Base-by-base conservation (phyloP, 2,888 invertebrate genomes). In the Kuschelorhynchus macadamiae region DNA sequence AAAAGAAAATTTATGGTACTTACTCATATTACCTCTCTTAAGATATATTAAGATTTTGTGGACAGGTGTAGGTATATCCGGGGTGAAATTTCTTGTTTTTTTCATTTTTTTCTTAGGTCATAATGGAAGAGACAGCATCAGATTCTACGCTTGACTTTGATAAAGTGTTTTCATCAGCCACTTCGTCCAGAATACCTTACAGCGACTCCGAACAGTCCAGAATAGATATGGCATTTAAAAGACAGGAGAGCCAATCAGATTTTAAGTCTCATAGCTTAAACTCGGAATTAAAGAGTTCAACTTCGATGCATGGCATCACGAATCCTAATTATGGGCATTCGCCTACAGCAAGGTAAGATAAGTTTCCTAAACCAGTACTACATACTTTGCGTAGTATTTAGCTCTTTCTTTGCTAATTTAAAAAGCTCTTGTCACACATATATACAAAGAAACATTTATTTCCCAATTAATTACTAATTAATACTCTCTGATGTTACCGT, bases 301-400 rank as follows among this genome's bases (percentile, higher is more conserved):
- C 70, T n/a, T 79, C 80, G 2, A 70, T 82, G 75, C 81, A 83
- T 59, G 83, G 83, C n/a, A 84, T 84, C 59, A 81, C 81, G 0
- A 84, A 84, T 72, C 83, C 83, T 0, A 84, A 84, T 71, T 84
- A 84, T 64, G 80, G 81, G 1, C 78, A 78, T 57, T 81, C 77
- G 20, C 80, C 81, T 0, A 77, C 79, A 9, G 79, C 80, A 0
- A 80, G 80, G 69, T 61, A 57, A 33, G 11, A 16, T n/a, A n/a
- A 39, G 7, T 32, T 18, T 36, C n/a, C 9, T 33, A 33, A 52
- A 1, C 8, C 20, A 2, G 2, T 18, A 20, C 21, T n/a, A 3
- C 2, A 21, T 20, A n/a, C 1, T 20, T 12, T 14, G 11, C 30
- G 49, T 12, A 20, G n/a, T 21, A 21, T 20, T 21, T 20, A 3